Evolutionary conservation across 2,113 vertebrate genomes (phyloP).

Genomic region (Scomber japonicus): DNA sequence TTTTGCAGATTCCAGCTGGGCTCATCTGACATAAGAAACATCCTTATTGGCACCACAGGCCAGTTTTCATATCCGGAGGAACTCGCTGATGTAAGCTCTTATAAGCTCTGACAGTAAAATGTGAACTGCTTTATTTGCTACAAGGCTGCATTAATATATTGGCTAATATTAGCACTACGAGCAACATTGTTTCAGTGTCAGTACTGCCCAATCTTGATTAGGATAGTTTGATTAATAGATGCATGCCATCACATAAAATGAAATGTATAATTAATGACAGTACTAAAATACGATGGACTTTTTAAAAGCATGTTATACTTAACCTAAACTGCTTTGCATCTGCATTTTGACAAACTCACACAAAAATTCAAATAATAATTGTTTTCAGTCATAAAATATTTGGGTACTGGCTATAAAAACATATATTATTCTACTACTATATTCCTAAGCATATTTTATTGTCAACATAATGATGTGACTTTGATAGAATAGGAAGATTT

Average conservation of each 20-base stretch:
- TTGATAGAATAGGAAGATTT: too few species aligned
- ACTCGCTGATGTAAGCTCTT: constrained; percentile 75
- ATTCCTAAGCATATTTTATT: too few species aligned
- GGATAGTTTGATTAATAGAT: too few species aligned
- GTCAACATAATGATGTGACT: too few species aligned
- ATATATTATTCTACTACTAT: neutral
- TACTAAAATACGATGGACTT: too few species aligned
- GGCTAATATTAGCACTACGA: too few species aligned
- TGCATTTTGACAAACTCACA: neutral
- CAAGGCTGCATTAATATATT: neutral
- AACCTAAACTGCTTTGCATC: neutral
- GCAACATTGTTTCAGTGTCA: too few species aligned
- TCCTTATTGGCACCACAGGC: constrained; percentile 81
- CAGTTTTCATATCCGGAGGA: constrained; percentile 85
- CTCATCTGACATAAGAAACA: constrained; percentile 81
- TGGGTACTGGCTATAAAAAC: too few species aligned
- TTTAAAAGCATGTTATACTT: too few species aligned
- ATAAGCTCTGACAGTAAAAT: neutral
- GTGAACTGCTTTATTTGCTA: neutral
- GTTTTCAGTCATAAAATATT: neutral
- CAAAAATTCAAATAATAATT: neutral
- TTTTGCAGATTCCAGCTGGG: constrained; percentile 83
- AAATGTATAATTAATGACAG: too few species aligned
- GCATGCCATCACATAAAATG: too few species aligned
- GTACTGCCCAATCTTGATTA: too few species aligned